These are phyloP conservation scores for Hydrochoerus hydrochaeris DNA, from an alignment of 2,113 vertebrate genomes.

Conservation along the genomic window DNA sequence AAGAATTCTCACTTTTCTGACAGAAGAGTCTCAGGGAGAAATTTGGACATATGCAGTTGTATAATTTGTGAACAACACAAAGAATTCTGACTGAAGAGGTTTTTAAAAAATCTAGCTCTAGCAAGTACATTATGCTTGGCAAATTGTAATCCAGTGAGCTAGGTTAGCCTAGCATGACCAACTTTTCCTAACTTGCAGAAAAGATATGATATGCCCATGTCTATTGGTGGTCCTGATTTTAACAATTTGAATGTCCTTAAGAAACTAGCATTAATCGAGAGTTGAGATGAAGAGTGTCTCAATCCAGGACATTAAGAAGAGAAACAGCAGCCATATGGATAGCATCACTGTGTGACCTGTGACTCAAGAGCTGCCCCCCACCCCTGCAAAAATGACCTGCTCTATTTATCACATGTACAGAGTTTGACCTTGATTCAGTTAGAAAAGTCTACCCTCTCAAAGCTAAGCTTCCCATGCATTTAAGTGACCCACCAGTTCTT, in stretches of 20 bases:
- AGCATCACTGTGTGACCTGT: not conserved
- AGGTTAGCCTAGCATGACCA: not conserved
- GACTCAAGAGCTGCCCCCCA: not conserved
- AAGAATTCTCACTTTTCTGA: not conserved
- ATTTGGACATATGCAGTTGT: not conserved
- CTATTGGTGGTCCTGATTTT: not conserved
- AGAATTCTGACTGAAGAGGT: not conserved
- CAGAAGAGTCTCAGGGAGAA: not conserved
- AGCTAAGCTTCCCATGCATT: not conserved
- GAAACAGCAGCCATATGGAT: not conserved
- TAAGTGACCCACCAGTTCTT: not conserved
- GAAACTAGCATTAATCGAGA: not conserved
- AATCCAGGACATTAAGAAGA: not conserved
- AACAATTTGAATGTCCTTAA: not conserved
- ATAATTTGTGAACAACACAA: not conserved
- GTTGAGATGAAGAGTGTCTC: not conserved
- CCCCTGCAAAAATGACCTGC: not conserved
- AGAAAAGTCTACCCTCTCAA: not conserved
- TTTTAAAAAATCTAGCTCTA: not conserved
- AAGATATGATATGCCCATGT: not conserved
- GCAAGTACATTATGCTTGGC: not conserved
- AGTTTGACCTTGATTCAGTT: not conserved
- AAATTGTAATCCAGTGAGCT: not conserved
- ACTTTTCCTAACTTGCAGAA: conserved; percentile 3
- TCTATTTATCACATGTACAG: not conserved